Conservation (phyloP, 2,797 vertebrate genomes). For the Catharus ustulatus region DNA sequence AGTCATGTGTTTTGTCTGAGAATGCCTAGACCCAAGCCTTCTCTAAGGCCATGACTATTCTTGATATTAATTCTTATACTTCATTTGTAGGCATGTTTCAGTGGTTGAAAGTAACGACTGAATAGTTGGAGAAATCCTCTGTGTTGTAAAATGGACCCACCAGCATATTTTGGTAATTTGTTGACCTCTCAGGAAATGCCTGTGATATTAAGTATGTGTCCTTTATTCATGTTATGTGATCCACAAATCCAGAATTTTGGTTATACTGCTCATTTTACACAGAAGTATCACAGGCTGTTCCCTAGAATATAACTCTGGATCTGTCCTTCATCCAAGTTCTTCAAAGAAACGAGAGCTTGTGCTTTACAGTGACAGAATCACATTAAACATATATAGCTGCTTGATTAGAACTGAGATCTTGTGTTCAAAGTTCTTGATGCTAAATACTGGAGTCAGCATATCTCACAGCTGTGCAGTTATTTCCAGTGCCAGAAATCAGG, state of each 20-base stretch:
- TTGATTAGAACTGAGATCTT: slow-evolving; percentile 3
- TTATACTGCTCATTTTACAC: not conserved
- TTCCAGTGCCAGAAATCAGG: slow-evolving; percentile 19
- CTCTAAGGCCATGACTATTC: not conserved
- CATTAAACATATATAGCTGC: not conserved
- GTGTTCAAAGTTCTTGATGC: not conserved
- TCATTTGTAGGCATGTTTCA: not conserved
- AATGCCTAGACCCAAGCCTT: not conserved
- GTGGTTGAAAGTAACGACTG: not conserved
- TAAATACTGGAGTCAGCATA: not conserved
- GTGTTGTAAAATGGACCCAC: fast-evolving
- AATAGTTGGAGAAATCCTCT: not conserved
- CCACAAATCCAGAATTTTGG: not conserved
- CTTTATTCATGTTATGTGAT: not conserved
- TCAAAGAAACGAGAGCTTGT: not conserved
- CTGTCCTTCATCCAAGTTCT: not conserved
- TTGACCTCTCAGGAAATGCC: not conserved
- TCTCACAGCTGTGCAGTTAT: slow-evolving; percentile 35
- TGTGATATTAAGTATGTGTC: not conserved
- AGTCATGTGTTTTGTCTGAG: not conserved
- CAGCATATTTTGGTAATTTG: not conserved
- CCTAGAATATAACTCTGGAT: not conserved
- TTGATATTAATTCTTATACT: not conserved
- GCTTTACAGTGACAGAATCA: not conserved
- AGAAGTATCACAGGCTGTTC: not conserved